Conservation (phyloP, 2,113 vertebrate species). For the Anoura caudifer region DNA sequence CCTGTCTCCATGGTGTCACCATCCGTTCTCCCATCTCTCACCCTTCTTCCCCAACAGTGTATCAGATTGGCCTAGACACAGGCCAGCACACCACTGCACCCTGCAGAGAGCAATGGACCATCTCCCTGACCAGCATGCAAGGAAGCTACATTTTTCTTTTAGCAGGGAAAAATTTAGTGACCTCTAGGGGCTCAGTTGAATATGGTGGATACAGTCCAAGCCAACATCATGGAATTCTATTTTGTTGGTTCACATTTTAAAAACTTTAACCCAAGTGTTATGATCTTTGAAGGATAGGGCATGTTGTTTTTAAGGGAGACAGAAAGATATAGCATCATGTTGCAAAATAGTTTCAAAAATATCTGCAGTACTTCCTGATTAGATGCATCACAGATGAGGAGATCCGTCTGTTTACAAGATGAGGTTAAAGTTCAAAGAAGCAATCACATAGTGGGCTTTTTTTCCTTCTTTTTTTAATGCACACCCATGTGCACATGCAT, state of each 20-base stretch:
- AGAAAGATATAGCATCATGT: not conserved
- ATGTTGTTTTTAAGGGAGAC: constrained; percentile 40
- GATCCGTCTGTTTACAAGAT: not conserved
- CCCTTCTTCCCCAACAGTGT: not conserved
- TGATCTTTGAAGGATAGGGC: constrained; percentile 14
- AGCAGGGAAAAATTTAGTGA: not conserved
- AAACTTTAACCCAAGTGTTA: not conserved
- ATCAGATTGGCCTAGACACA: not conserved
- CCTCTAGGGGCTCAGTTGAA: not conserved
- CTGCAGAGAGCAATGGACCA: not conserved
- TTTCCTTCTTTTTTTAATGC: not conserved
- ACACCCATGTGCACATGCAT: not conserved
- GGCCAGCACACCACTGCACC: no score
- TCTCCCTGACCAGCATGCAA: not conserved
- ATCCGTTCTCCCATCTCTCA: not conserved
- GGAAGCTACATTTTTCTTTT: not conserved
- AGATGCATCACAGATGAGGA: constrained; percentile 2
- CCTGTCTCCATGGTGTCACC: not conserved
- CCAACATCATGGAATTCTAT: not conserved
- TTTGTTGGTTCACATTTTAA: not conserved
- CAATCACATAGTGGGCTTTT: not conserved
- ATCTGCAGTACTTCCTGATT: constrained; percentile 28
- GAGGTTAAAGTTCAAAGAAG: not conserved
- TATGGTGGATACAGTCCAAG: not conserved
- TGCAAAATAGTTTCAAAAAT: constrained; percentile 51